phyloP scores from a whole-genome alignment of 2,113 vertebrate species.

The Rafetus swinhoei region DNA sequence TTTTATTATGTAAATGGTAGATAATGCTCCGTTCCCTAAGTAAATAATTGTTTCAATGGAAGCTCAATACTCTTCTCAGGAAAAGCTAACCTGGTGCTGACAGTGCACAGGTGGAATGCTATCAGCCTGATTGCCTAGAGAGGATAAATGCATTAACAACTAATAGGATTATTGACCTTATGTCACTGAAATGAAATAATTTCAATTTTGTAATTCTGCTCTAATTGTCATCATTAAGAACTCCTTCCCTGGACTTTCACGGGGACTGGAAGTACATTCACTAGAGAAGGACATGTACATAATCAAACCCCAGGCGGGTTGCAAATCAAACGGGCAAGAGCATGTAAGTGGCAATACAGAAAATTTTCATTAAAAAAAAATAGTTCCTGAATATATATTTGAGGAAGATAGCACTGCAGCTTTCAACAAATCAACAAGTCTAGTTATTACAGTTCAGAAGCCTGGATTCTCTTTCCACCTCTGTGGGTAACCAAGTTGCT shows the following conservation, averaged over 20 bases:
- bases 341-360: neutral
- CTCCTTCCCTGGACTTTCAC: slow-evolving; percentile 1
- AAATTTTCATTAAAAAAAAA: neutral
- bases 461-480: neutral
- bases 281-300: neutral
- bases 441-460: neutral
- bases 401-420: neutral
- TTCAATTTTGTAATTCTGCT: slow-evolving; percentile 35
- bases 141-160: slow-evolving; percentile 44
- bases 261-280: neutral
- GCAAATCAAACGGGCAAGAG: neutral
- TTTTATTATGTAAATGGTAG: neutral
- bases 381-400: neutral
- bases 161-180: slow-evolving; percentile 55
- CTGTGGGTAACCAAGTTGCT: neutral
- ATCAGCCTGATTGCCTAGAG: neutral
- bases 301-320: neutral
- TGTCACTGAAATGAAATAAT: slow-evolving; percentile 22
- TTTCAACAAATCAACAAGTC: neutral
- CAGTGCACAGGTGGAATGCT: neutral
- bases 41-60: slow-evolving; percentile 9
- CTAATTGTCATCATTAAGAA: slow-evolving; percentile 42
- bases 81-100: neutral
- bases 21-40: neutral
- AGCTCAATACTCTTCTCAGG: neutral